Percentiles rank a stretch among this genome's conserved stretches.
Evolutionary conservation across 64 coral and sea anemone species (phyloP).

Genomic region (Porites lutea): DNA sequence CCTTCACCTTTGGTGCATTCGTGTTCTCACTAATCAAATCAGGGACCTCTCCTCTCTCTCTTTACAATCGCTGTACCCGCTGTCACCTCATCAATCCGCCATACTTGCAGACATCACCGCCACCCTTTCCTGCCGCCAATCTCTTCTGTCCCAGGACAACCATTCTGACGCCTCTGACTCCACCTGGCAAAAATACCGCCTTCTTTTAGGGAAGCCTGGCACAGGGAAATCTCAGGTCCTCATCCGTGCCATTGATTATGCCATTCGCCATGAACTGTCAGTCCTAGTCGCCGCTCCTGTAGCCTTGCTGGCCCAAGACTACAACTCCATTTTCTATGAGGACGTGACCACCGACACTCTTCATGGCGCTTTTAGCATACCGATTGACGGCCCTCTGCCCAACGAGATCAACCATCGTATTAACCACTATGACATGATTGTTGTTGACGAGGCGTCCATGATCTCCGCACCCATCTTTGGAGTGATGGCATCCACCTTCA

Average conservation of each 20-base stretch:
- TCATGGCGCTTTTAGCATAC: conserved; percentile 20
- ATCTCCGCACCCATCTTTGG: conserved; percentile 10
- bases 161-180: no score
- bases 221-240: conserved; percentile 32
- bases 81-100: no score
- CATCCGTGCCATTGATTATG: background rate
- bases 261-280: background rate
- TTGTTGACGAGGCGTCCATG: conserved; percentile 67
- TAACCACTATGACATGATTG: background rate
- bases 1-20: background rate
- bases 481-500: background rate
- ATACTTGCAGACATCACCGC: background rate
- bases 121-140: background rate
- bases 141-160: no score
- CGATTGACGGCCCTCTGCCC: background rate
- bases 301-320: background rate
- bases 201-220: no score
- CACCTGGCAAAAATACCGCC: no score
- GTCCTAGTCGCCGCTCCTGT: conserved; percentile 32
- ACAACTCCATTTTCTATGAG: background rate
- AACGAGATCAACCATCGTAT: conserved; percentile 10
- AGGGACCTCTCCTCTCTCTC: no score
- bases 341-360: background rate
- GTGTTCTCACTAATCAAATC: background rate
- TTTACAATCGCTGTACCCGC: background rate